Base-by-base conservation (phyloP, 2,888 invertebrate genomes). In the Eristalis intricaria region DNA sequence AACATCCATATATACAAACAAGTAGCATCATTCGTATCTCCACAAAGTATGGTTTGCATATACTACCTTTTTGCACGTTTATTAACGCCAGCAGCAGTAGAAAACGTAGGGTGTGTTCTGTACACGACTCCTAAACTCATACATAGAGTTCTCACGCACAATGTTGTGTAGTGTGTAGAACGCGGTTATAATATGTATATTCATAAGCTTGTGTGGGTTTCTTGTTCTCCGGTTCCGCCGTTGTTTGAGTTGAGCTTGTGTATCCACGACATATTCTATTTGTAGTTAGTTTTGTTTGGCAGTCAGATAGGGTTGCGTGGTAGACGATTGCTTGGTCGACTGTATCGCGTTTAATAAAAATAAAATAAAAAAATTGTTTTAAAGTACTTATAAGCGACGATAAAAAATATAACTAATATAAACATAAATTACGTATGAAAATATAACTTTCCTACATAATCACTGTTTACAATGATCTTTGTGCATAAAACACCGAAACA, bases 211-310 rank as follows among this genome's bases (percentile, higher is more conserved):
- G 61, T 63, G 19, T n/a, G 65, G 60, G 64, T 65, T 63, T 80
- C 61, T 80, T 80, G 63, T 76, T 80, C 68, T 69, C 56, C 75
- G 71, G 68, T 77, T 77, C 64, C 71, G 69, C 64, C 68, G 76
- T 76, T 81, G 85, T 64, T 74, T 82, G 70, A 70, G 83, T 74
- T 82, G 70, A 70, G 83, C 79, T 87, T 87, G 86, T 75, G 65
- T 75, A 74, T 83, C 70, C 35, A 74, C 60, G 66, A 50, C 69
- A 73, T 82, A 66, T 83, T 73, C 71, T 64, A 61, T 77, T 78
- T 79, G 69, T 70, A 69, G 32, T 87, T 84, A 84, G 83, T 87
- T 78, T 87, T 87, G 83, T 87, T 87, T 87, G 83, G 86, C 43
- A 78, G 70, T 79, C 77, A 56, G 64, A 63, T 63, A 79, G 78